phyloP scores from a whole-genome alignment of 2,888 invertebrate genomes.

The Fragum whitleyi region DNA sequence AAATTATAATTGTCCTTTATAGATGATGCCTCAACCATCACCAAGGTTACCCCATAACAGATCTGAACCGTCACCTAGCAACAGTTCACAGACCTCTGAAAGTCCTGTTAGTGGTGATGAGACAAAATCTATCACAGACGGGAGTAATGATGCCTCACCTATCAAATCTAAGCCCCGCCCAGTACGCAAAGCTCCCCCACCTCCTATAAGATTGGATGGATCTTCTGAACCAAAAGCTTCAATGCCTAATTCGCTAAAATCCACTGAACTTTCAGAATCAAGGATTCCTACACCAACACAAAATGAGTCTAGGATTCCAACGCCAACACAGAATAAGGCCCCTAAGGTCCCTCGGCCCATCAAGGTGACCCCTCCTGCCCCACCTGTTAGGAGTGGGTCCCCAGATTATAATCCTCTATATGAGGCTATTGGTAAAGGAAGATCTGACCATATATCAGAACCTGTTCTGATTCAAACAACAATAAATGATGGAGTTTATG shows the following conservation, averaged over 20 bases:
- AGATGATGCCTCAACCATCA: slow-evolving; percentile 62
- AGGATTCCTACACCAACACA: slow-evolving; percentile 34
- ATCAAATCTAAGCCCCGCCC: slow-evolving; percentile 58
- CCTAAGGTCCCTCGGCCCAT: slow-evolving; percentile 50
- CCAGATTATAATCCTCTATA: slow-evolving; percentile 32
- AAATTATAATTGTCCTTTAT: background rate
- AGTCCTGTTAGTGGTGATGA: slow-evolving; percentile 23
- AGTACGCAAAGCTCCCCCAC: slow-evolving; percentile 67
- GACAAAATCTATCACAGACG: slow-evolving; percentile 24
- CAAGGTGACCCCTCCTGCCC: slow-evolving; percentile 32
- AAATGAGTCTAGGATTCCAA: slow-evolving; percentile 35
- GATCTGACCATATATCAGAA: slow-evolving; percentile 28
- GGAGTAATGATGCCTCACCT: background rate
- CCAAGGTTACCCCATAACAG: slow-evolving; percentile 22
- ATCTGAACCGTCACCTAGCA: slow-evolving; percentile 26
- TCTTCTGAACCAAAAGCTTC: background rate
- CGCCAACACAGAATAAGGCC: slow-evolving; percentile 34
- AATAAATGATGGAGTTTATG: slow-evolving; percentile 40
- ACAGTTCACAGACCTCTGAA: slow-evolving; percentile 24
- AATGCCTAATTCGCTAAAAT: background rate
- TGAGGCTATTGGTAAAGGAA: slow-evolving; percentile 26
- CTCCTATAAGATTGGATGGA: slow-evolving; percentile 46
- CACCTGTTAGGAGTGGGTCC: slow-evolving; percentile 3
- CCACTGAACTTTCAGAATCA: background rate
- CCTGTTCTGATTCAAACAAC: slow-evolving; percentile 23